These are phyloP conservation scores for Romanogobio albipinnatus DNA, from an alignment of 2,113 vertebrate genomes.

Conservation along the genomic window DNA sequence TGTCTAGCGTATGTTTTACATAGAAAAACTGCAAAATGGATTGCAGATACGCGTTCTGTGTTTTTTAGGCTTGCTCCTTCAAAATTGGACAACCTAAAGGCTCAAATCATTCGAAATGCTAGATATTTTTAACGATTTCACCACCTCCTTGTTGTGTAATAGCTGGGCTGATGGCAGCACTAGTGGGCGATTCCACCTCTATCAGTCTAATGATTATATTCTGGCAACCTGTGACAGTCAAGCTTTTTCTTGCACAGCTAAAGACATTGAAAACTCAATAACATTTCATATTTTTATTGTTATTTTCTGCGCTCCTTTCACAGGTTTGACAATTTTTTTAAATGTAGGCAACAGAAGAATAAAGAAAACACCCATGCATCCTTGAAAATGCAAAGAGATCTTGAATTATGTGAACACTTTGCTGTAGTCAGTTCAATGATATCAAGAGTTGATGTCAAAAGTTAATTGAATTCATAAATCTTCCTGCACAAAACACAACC, in stretches of 20 bases:
- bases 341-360: not conserved
- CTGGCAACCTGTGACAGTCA: constrained; percentile 14
- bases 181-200: constrained; percentile 28
- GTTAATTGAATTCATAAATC: not conserved
- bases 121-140: constrained; percentile 58
- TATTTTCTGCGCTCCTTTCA: not conserved
- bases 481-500: constrained; percentile 9
- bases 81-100: constrained; percentile 30
- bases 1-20: no score
- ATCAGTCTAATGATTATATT: constrained; percentile 29
- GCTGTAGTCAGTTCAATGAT: not conserved
- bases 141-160: constrained; percentile 16
- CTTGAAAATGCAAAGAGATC: not conserved
- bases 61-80: not conserved
- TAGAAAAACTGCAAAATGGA: no score
- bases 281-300: not conserved
- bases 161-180: not conserved
- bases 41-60: no score
- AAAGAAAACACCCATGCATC: not conserved
- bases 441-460: no score
- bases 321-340: not conserved
- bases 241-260: not conserved
- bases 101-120: constrained; percentile 6
- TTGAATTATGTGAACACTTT: not conserved
- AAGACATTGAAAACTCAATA: not conserved